Conservation (phyloP, 2,888 invertebrate species). For the Drosophila borealis region DNA sequence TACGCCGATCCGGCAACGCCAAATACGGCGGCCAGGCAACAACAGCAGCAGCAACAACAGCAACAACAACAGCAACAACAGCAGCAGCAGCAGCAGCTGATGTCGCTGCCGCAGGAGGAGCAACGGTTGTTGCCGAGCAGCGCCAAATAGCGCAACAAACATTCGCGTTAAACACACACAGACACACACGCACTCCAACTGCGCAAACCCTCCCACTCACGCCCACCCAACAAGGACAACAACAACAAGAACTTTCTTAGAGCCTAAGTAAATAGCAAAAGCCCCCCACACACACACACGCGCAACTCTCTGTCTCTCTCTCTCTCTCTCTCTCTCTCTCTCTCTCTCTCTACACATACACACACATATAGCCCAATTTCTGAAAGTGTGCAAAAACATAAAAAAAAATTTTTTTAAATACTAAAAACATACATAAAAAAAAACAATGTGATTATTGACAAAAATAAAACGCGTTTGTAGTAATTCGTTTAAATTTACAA, state of each 20-base stretch:
- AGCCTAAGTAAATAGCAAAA: slow-evolving; percentile 18
- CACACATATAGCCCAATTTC: slow-evolving; percentile 32
- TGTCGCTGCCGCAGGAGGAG: slow-evolving; percentile 7
- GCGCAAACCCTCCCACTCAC: not conserved
- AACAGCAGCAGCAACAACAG: slow-evolving; percentile 12
- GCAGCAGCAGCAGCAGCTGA: slow-evolving; percentile 2
- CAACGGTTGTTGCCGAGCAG: slow-evolving; percentile 39
- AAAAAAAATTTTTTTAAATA: slow-evolving; percentile 21
- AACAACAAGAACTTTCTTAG: not conserved
- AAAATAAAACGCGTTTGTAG: slow-evolving; percentile 39
- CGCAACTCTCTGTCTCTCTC: not conserved
- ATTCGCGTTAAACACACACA: slow-evolving; percentile 26
- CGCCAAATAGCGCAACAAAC: slow-evolving; percentile 56
- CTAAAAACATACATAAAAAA: slow-evolving; percentile 34
- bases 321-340: not conserved
- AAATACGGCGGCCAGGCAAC: slow-evolving; percentile 19
- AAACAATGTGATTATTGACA: slow-evolving; percentile 51
- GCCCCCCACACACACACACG: not conserved
- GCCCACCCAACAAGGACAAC: slow-evolving; percentile 6
- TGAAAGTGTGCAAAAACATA: slow-evolving; percentile 33
- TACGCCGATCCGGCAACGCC: slow-evolving; percentile 67
- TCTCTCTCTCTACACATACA: slow-evolving; percentile 13
- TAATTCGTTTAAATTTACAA: slow-evolving; percentile 47
- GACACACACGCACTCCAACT: not conserved
- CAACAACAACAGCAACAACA: slow-evolving; percentile 1